Conservation (phyloP, 2,888 invertebrate species). For the Spilarctia lutea region DNA sequence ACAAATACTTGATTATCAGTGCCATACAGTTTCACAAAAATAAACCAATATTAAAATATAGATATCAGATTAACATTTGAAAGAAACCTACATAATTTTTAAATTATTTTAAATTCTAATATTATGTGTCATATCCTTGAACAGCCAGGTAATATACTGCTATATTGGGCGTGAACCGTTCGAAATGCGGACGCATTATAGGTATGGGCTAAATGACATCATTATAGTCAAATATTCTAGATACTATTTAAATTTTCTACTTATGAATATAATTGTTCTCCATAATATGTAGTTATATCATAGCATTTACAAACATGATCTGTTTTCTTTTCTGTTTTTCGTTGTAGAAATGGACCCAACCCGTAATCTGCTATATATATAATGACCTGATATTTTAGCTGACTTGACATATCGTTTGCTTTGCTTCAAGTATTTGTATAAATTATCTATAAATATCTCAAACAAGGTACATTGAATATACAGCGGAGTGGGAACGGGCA, state of each 20-base stretch:
- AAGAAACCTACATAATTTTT: constrained; percentile 32
- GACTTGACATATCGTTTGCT: no score
- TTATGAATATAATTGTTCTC: no score
- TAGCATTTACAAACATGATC: no score
- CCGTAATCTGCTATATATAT: no score
- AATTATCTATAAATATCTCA: no score
- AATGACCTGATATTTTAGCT: no score
- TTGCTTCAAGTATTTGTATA: no score
- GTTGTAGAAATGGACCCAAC: no score
- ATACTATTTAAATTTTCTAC: background rate
- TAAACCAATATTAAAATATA: constrained; percentile 10
- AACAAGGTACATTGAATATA: no score
- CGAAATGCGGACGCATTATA: constrained; percentile 28
- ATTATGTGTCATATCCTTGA: constrained; percentile 40
- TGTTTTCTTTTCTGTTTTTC: no score
- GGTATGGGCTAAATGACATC: constrained; percentile 1
- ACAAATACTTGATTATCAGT: background rate
- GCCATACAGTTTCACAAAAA: constrained; percentile 8
- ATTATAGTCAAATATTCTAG: background rate
- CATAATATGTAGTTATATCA: no score
- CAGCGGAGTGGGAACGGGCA: no score
- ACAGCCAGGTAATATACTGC: constrained; percentile 32
- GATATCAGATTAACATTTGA: constrained; percentile 17
- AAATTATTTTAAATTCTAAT: constrained; percentile 34
- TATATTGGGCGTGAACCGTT: constrained; percentile 16